Evolutionary conservation across 2,797 vertebrate genomes (phyloP).

Genomic region (Sternotherus odoratus): DNA sequence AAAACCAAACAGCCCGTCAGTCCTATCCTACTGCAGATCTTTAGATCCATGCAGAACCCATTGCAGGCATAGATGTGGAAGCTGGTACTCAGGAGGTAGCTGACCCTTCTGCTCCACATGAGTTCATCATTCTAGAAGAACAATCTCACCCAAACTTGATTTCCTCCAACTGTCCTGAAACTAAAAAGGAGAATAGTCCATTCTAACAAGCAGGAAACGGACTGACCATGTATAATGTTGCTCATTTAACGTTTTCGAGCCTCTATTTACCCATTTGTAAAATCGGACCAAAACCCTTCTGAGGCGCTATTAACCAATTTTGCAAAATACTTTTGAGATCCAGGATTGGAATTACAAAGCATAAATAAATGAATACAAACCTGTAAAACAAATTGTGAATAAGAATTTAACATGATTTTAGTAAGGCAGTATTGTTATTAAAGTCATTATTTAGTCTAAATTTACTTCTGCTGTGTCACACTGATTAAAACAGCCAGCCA

Average conservation of each 20-base stretch:
- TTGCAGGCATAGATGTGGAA: neutral
- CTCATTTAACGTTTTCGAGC: neutral
- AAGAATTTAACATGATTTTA: accelerated
- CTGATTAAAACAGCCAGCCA: neutral
- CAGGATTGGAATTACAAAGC: neutral
- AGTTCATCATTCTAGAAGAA: neutral
- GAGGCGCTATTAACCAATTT: neutral
- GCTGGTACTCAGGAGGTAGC: neutral
- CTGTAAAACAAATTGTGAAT: neutral
- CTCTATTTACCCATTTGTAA: accelerated
- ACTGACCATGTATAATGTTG: neutral
- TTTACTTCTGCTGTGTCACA: neutral
- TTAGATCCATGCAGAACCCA: neutral
- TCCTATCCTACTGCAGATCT: neutral
- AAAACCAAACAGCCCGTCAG: neutral
- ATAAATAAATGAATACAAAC: neutral
- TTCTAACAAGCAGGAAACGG: neutral
- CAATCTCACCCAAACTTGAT: neutral
- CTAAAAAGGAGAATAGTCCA: neutral
- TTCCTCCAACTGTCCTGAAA: neutral
- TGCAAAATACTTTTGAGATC: neutral
- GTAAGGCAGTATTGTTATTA: neutral
- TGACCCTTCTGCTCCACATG: neutral
- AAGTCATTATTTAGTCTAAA: neutral
- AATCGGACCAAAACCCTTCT: neutral